Evolutionary conservation across 2,797 vertebrate genomes (phyloP).

Genomic region (Melanotaenia parkinsoni): DNA sequence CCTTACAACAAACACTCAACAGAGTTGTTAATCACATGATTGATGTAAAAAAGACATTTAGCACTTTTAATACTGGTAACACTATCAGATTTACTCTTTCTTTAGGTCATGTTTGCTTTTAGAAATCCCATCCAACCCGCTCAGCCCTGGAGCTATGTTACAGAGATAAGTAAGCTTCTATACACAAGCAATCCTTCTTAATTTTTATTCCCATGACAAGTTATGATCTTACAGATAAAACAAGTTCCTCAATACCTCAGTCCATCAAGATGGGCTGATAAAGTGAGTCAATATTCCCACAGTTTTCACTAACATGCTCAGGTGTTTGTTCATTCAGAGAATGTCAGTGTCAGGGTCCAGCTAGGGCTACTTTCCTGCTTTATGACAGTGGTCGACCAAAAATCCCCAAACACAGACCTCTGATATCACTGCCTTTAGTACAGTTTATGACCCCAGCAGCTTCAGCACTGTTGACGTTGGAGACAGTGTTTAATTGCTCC

Average conservation of each 20-base stretch:
- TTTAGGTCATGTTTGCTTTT: neutral
- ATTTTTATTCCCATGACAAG: slow-evolving; percentile 57
- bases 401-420: slow-evolving; percentile 3
- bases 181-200: slow-evolving; percentile 42
- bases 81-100: slow-evolving; percentile 15
- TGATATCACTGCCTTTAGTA: slow-evolving; percentile 1
- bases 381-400: neutral
- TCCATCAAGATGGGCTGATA: slow-evolving; percentile 40
- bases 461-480: neutral
- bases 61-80: neutral
- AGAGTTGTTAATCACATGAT: neutral
- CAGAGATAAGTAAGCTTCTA: slow-evolving; percentile 40
- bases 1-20: slow-evolving; percentile 2
- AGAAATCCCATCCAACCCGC: slow-evolving; percentile 28
- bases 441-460: neutral
- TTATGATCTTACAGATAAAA: slow-evolving; percentile 52
- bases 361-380: slow-evolving; percentile 15
- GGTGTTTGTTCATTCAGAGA: neutral
- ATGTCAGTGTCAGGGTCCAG: slow-evolving; percentile 1
- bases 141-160: slow-evolving; percentile 14
- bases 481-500: slow-evolving; percentile 23
- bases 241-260: slow-evolving; percentile 50
- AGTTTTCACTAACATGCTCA: neutral
- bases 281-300: slow-evolving; percentile 5
- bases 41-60: neutral